Base-by-base conservation (phyloP, 2,113 vertebrate species). In the Sylvilagus bachmani region DNA sequence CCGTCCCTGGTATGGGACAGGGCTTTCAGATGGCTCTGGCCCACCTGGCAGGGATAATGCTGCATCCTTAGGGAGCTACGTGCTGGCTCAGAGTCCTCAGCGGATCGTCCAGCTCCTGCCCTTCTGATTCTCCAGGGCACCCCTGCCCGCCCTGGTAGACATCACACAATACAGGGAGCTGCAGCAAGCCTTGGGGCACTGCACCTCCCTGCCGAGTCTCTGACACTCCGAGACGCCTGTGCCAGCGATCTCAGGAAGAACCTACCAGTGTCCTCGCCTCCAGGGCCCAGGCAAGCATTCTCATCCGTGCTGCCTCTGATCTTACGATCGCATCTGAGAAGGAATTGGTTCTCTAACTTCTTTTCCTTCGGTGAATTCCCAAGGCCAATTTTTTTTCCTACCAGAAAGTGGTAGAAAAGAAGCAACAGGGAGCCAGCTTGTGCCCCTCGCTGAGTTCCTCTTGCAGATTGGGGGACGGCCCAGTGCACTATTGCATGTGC, bases 1-100 rank as follows among this genome's bases (percentile, higher is more conserved):
- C 8, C 2, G 5, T 3, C 1, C 21, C 25, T 55, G n/a, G 36
- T 49, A 1, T 2, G 64, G 66, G 10, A 10, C 21, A 11, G 51
- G 58, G 29, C 9, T 74, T 10, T 1, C 61, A 6, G 58, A 16
- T n/a, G 78, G 27, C 36, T 19, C 77, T 62, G 71, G 78, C n/a
- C 83, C 21, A 22, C 33, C 16, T 2, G 8, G 11, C 29, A 69
- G 33, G 58, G 86, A 86, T n/a, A 21, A 17, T 17, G 62, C 33
- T 44, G 53, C 21, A 29, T 27, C 67, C 44, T 33, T 38, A 79
- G 86, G 69, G 33, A 70, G 62, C 36, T 27, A 19, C 73, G 66
- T 62, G 38, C 85, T 51, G 4, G 14, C 69, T 58, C 82, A 71
- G 44, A 69, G 24, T 44, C 83, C 49, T 73, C 25, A 6, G 33